Conservation (phyloP, 2,888 invertebrate genomes). For the Iselma pallidipennis region DNA sequence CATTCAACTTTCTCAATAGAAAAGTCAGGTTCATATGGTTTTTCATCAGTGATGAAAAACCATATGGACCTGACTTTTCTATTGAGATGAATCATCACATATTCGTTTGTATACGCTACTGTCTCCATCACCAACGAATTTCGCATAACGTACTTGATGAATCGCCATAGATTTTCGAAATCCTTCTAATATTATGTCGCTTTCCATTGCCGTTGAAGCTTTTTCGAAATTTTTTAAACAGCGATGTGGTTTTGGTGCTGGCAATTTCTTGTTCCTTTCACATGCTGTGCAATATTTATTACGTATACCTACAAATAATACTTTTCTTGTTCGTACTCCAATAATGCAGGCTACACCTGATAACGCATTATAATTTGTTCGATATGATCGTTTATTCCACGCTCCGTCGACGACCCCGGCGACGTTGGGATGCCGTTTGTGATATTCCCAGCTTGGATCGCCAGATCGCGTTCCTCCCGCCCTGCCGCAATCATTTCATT, state of each 20-base stretch:
- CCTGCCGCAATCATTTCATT: slow-evolving; percentile 10
- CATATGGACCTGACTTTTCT: slow-evolving; percentile 9
- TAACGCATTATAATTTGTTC: slow-evolving; percentile 13
- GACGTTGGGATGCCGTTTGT: slow-evolving; percentile 26
- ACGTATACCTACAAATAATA: slow-evolving; percentile 21
- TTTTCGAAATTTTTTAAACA: slow-evolving; percentile 28
- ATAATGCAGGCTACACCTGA: slow-evolving; percentile 14
- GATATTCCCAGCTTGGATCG: slow-evolving; percentile 21
- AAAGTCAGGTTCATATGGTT: slow-evolving; percentile 15
- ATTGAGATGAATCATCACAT: slow-evolving; percentile 16
- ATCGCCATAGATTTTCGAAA: slow-evolving; percentile 18
- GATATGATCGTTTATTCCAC: slow-evolving; percentile 31
- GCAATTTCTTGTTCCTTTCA: slow-evolving; percentile 7
- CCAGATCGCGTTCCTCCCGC: slow-evolving; percentile 16
- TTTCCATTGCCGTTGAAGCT: slow-evolving; percentile 24
- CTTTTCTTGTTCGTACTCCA: slow-evolving; percentile 21
- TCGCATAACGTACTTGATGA: slow-evolving; percentile 21
- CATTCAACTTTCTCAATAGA: slow-evolving; percentile 23
- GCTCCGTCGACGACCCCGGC: slow-evolving; percentile 32
- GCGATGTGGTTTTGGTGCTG: slow-evolving; percentile 7
- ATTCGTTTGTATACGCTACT: slow-evolving; percentile 24
- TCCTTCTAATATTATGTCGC: slow-evolving; percentile 22
- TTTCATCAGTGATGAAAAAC: slow-evolving; percentile 7
- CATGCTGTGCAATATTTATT: slow-evolving; percentile 26
- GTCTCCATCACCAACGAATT: slow-evolving; percentile 25